Evolutionary conservation across 2,888 invertebrate species (phyloP).

Genomic region (Hirtodrosophila alboralis): DNA sequence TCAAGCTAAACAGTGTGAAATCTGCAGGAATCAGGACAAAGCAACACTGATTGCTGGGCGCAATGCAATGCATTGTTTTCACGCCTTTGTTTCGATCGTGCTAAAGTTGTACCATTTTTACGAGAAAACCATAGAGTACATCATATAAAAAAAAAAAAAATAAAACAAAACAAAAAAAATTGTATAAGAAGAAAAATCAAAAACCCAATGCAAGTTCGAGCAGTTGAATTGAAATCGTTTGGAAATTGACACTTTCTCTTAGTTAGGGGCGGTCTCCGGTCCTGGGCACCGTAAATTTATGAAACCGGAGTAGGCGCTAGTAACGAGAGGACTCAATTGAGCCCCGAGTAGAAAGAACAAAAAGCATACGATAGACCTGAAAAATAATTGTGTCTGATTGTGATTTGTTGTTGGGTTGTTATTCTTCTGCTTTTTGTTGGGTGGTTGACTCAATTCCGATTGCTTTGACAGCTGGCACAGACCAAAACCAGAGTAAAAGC

Average conservation of each 20-base stretch:
- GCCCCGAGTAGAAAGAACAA: constrained; percentile 19
- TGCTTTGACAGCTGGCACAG: constrained; percentile 71
- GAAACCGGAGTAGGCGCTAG: constrained; percentile 65
- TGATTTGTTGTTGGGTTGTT: constrained; percentile 43
- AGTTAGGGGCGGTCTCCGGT: constrained; percentile 17
- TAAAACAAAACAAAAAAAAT: no score
- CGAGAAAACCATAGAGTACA: constrained; percentile 28
- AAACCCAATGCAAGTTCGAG: constrained; percentile 47
- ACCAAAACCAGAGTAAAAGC: constrained; percentile 20
- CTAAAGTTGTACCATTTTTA: constrained; percentile 39
- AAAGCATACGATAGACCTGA: constrained; percentile 30
- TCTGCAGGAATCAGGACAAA: constrained; percentile 59
- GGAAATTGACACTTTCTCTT: constrained; percentile 70
- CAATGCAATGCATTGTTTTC: constrained; percentile 70
- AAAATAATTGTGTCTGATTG: constrained; percentile 59
- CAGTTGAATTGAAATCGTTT: constrained; percentile 61
- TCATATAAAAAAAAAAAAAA: constrained; percentile 14
- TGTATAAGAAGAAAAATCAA: constrained; percentile 7
- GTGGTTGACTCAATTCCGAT: constrained; percentile 34
- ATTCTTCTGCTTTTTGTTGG: constrained; percentile 8
- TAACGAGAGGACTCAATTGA: constrained; percentile 45
- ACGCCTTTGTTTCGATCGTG: constrained; percentile 66
- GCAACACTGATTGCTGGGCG: constrained; percentile 70
- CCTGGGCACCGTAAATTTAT: constrained; percentile 47
- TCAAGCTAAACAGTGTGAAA: constrained; percentile 77